A percentile compares a stretch with the other conserved stretches of the same genome.
Conservation (phyloP, 37 sponge, comb jelly and placozoan species). For the Amphimedon queenslandica region DNA sequence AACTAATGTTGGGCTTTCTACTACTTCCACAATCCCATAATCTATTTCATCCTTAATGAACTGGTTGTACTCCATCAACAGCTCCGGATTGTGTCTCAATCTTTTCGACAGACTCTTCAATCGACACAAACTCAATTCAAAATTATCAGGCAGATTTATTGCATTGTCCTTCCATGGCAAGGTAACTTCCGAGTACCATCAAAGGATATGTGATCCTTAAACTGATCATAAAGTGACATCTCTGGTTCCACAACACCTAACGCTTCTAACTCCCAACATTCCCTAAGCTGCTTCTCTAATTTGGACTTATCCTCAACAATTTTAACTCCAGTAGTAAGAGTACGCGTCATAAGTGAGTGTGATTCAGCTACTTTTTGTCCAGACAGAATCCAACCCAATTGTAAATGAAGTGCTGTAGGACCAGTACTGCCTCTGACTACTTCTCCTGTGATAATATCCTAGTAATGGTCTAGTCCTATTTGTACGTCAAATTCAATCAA, state of each 20-base stretch:
- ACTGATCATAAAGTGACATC: constrained; percentile 5
- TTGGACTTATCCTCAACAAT: no score
- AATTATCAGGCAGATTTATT: constrained; percentile 40
- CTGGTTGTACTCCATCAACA: constrained; percentile 45
- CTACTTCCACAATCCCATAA: no score
- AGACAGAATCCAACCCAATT: constrained; percentile 52
- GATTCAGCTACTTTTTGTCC: no score
- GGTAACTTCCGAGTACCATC: constrained; percentile 13
- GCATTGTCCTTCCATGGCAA: constrained; percentile 37
- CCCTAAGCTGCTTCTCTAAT: no score
- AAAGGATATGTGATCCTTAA: background rate
- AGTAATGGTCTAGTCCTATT: constrained; percentile 37
- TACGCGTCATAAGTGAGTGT: constrained; percentile 21
- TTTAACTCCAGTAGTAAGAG: no score
- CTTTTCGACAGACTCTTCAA: constrained; percentile 28
- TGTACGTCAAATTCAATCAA: constrained; percentile 4
- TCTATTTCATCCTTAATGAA: constrained; percentile 38
- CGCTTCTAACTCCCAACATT: constrained; percentile 57
- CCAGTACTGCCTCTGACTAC: constrained; percentile 13
- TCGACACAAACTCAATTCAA: constrained; percentile 24
- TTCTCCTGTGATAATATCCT: constrained; percentile 28
- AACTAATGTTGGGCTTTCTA: no score
- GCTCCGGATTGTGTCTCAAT: constrained; percentile 29
- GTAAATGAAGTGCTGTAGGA: constrained; percentile 36
- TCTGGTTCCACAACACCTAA: constrained; percentile 19